A percentile compares a stretch with the other conserved stretches of the same genome.
phyloP scores from a whole-genome alignment of 2,113 vertebrate species.

The Scophthalmus maximus region DNA sequence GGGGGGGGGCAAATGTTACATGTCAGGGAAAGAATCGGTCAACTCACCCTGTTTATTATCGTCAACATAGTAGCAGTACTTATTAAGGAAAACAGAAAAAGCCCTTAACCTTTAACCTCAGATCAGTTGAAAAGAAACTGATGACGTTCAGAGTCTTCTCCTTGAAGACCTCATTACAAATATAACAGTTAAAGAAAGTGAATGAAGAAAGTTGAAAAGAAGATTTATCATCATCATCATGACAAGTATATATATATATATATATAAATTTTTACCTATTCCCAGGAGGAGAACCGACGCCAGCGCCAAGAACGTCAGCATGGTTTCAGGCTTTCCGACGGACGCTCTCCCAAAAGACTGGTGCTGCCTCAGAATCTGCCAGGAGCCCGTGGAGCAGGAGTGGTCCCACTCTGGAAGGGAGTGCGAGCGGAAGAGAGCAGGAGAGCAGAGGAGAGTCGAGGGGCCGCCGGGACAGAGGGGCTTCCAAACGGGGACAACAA shows the following conservation, averaged over 20 bases:
- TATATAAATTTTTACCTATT: constrained; percentile 72
- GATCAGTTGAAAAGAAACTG: constrained; percentile 5
- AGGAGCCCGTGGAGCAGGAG: constrained; percentile 49
- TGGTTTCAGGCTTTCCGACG: constrained; percentile 66
- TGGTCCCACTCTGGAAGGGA: constrained; percentile 56
- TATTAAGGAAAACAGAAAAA: constrained; percentile 34
- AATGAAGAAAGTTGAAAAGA: too few species aligned
- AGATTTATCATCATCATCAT: too few species aligned
- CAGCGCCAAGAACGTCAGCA: constrained; percentile 81
- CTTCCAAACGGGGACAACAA: constrained; percentile 76
- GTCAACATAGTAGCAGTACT: neutral
- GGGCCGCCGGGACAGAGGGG: constrained; percentile 64
- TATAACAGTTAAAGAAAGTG: too few species aligned
- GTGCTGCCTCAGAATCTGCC: constrained; percentile 47
- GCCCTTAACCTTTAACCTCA: constrained; percentile 56
- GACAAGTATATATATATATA: too few species aligned
- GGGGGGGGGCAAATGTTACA: constrained; percentile 6
- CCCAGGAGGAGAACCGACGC: constrained; percentile 77
- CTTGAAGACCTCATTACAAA: constrained; percentile 16
- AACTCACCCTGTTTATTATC: constrained; percentile 27
- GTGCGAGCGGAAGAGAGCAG: constrained; percentile 37
- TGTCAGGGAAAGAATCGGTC: constrained; percentile 18
- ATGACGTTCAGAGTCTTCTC: neutral
- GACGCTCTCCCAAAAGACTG: constrained; percentile 50
- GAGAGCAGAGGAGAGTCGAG: constrained; percentile 32